phyloP scores from a whole-genome alignment of 2,113 vertebrate species.

The Felis chaus region DNA sequence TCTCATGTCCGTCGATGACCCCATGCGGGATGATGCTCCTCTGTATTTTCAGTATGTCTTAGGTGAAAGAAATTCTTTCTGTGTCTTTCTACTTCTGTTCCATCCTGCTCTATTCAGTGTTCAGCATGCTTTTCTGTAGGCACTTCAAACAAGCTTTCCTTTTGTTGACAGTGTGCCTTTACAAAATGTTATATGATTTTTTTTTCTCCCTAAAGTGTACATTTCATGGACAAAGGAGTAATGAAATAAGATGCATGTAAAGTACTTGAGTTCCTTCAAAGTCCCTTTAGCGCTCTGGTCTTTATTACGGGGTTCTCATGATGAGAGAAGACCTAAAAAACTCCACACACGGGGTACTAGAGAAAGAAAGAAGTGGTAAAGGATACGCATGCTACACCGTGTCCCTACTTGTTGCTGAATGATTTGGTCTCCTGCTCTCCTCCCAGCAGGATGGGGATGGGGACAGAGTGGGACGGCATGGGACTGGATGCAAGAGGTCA shows the following conservation, averaged over 20 bases:
- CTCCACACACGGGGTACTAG: neutral
- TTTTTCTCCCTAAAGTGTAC: neutral
- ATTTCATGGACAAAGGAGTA: neutral
- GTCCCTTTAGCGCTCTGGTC: neutral
- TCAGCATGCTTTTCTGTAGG: neutral
- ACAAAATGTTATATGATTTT: neutral
- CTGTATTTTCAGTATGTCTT: neutral
- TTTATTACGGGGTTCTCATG: neutral
- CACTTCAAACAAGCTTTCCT: neutral
- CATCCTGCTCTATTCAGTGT: neutral
- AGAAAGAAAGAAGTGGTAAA: neutral
- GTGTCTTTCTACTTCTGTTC: neutral
- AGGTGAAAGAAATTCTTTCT: neutral
- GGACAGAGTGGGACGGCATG: neutral
- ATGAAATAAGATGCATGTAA: neutral
- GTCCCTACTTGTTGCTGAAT: neutral
- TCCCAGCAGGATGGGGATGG: neutral
- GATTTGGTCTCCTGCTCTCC: neutral
- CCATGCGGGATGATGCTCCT: neutral
- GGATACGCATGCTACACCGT: no score
- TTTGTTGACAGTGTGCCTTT: neutral
- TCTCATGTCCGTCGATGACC: neutral
- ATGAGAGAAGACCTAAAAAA: neutral
- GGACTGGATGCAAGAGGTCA: neutral
- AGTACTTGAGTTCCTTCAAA: neutral